phyloP scores from a whole-genome alignment of 2,113 vertebrate genomes.

The Noturus placidus region DNA sequence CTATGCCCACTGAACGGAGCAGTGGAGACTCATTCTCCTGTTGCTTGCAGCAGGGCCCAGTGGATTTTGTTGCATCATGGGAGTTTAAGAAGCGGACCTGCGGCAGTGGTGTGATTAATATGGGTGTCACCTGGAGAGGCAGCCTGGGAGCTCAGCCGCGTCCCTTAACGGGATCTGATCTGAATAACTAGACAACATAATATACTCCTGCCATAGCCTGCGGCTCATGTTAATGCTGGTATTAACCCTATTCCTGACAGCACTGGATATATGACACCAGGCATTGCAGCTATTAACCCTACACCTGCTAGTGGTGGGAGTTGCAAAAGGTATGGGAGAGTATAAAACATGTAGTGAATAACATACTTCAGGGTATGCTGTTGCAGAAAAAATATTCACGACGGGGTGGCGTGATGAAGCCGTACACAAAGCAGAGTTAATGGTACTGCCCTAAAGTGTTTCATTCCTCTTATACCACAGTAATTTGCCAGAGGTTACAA shows the following conservation, averaged over 20 bases:
- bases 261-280: slow-evolving; percentile 35
- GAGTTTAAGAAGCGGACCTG: slow-evolving; percentile 34
- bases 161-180: slow-evolving; percentile 43
- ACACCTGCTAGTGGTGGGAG: background rate
- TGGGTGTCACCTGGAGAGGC: slow-evolving; percentile 37
- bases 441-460: background rate
- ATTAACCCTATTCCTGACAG: slow-evolving; percentile 43
- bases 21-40: background rate
- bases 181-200: slow-evolving; percentile 50
- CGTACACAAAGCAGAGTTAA: background rate
- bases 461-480: background rate
- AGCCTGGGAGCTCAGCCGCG: slow-evolving; percentile 21
- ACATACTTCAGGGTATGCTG: background rate
- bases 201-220: slow-evolving; percentile 30
- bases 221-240: slow-evolving; percentile 40
- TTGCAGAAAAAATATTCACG: background rate
- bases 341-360: background rate
- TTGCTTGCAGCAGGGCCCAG: slow-evolving; percentile 15
- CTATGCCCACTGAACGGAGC: background rate
- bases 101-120: slow-evolving; percentile 52
- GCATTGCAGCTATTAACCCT: slow-evolving; percentile 15
- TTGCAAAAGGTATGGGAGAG: background rate
- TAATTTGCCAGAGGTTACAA: background rate
- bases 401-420: background rate
- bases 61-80: slow-evolving; percentile 34